Evolutionary conservation across 2,888 invertebrate species (phyloP), one percentile per base, ranked within the genome.

Genomic region (Alloplasta piceator): DNA sequence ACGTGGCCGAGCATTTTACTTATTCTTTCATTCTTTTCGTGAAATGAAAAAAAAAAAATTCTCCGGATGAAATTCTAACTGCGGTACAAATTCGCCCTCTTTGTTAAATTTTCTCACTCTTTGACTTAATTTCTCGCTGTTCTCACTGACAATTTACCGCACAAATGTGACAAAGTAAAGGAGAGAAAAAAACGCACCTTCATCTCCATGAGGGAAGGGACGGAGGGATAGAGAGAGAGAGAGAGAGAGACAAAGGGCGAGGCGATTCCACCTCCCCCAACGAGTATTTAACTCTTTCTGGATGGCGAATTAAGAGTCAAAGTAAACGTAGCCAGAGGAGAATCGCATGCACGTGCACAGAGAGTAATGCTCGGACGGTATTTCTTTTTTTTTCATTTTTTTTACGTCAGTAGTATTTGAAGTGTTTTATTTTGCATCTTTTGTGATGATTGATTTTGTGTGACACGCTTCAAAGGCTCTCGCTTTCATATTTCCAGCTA

Each of bases 401-500:
- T 66, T 58, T 58, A 64, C 50, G 6, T 61, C 26, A 26, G 26
- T 26, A 26, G 26, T 26, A 26, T 3, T 26, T 26, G 26, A 26
- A 26, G 26, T 26, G 26, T 26, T 26, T 26, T 26, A 26, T 26
- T 26, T 26, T 26, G 26, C 26, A 26, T 26, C 26, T 26, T 26
- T 26, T 26, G 26, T 26, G 26, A 26, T 26, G 26, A 26, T 26
- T 26, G 26, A 26, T 50, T 39, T 60, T 12, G 50, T n/a, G 48
- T 66, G 48, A 38, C 36, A 77, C 16, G 80, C 80, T 80, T 80
- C 63, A 68, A 68, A 76, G 72, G 80, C 80, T 76, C 72, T 80
- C 56, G 80, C 76, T 77, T 80, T 75, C 72, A 56, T 68, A 56
- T 68, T 72, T 72, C 67, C 67, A 66, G 66, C 60, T 12, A 64